phyloP scores from a whole-genome alignment of 2,888 invertebrate species.

The Physocephala rufipes region DNA sequence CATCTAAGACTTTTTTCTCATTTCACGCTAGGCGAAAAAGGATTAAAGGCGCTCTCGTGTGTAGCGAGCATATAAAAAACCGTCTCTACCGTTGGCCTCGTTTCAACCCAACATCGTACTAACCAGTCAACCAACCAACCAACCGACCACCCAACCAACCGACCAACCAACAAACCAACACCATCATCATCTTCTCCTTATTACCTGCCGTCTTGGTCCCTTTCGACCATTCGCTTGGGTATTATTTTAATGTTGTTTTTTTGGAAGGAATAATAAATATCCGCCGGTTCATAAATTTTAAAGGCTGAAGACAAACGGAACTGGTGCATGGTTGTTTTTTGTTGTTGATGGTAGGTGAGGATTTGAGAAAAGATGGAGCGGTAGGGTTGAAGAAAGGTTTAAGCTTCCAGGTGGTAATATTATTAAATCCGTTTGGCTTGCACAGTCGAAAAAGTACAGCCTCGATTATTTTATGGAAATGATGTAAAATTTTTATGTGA shows the following conservation, averaged over 20 bases:
- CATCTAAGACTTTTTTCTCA: conserved; percentile 15
- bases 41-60: conserved; percentile 21
- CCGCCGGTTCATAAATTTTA: conserved; percentile 62
- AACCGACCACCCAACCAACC: conserved; percentile 30
- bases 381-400: no score
- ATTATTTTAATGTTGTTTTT: conserved; percentile 54
- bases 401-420: no score
- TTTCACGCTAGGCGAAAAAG: conserved; percentile 26
- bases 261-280: conserved; percentile 59
- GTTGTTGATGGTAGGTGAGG: no score
- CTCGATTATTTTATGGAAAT: no score
- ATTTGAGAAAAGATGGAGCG: no score
- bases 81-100: conserved; percentile 3
- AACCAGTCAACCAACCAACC: conserved; percentile 22
- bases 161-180: no score
- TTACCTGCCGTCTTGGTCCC: conserved; percentile 6
- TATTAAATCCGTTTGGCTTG: no score
- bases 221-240: conserved; percentile 49
- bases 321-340: no score
- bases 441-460: no score
- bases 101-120: conserved; percentile 12
- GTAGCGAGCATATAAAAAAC: neutral
- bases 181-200: no score
- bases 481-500: no score
- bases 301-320: conserved; percentile 44